Evolutionary conservation across 2,888 invertebrate genomes (phyloP).

Genomic region (Lathronympha strigana): DNA sequence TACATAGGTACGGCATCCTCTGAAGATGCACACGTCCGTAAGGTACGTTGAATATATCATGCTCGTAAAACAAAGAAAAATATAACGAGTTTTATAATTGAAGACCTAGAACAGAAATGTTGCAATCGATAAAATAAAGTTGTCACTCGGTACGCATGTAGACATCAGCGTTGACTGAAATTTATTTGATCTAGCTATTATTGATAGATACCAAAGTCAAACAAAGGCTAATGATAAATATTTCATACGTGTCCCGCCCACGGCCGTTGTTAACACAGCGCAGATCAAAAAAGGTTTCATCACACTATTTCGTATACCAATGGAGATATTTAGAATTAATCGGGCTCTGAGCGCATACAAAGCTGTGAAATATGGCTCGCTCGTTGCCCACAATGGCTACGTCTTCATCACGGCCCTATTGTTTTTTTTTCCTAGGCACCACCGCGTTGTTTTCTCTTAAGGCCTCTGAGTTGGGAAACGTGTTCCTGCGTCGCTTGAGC

Average conservation of each 20-base stretch:
- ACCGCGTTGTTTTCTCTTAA: slow-evolving; percentile 78
- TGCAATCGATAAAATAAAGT: neutral
- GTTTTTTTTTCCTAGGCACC: slow-evolving; percentile 80
- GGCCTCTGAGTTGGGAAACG: slow-evolving; percentile 72
- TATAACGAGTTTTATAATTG: neutral
- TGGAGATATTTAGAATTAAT: slow-evolving; percentile 84
- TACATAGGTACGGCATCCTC: no score
- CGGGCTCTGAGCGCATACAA: slow-evolving; percentile 79
- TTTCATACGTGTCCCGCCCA: slow-evolving; percentile 61
- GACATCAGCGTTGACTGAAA: slow-evolving; percentile 13
- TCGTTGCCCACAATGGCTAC: slow-evolving; percentile 83
- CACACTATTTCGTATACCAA: slow-evolving; percentile 77
- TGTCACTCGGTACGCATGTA: neutral
- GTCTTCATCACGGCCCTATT: slow-evolving; percentile 83
- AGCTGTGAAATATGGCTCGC: slow-evolving; percentile 81
- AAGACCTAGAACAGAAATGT: neutral
- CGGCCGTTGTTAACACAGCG: slow-evolving; percentile 63
- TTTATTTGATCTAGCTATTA: slow-evolving; percentile 35
- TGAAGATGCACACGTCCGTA: no score
- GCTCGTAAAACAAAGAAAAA: neutral
- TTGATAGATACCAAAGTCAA: slow-evolving; percentile 46
- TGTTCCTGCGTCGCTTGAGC: slow-evolving; percentile 66
- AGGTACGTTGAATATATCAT: no score
- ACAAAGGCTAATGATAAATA: slow-evolving; percentile 48
- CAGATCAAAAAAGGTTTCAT: slow-evolving; percentile 79